phyloP scores from a whole-genome alignment of 2,113 vertebrate genomes.

The Probosciger aterrimus region DNA sequence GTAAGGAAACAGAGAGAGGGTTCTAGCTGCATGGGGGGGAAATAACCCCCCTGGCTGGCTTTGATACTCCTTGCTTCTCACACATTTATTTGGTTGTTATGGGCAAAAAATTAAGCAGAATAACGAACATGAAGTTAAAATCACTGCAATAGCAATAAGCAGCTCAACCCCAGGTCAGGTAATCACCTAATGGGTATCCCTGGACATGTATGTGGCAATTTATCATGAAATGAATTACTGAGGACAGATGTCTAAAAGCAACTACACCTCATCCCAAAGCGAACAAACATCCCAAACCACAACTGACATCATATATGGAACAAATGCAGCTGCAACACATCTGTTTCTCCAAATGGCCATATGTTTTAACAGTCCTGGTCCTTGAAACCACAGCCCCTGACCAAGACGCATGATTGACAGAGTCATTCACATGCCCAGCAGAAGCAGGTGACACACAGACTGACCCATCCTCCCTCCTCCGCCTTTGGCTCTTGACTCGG shows the following conservation, averaged over 20 bases:
- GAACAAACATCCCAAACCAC: not conserved
- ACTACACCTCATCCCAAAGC: not conserved
- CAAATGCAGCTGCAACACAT: not conserved
- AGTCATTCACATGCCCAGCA: not conserved
- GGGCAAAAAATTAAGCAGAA: not conserved
- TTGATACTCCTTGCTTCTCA: not conserved
- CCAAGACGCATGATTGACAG: not conserved
- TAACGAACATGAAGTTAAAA: not conserved
- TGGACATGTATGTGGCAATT: not conserved
- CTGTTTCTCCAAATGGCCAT: not conserved
- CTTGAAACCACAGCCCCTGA: not conserved
- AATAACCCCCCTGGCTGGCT: not conserved
- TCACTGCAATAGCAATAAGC: not conserved
- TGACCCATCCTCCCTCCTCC: not conserved
- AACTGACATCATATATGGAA: not conserved
- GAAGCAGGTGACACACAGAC: not conserved
- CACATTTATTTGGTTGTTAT: not conserved
- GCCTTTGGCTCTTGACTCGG: accelerated
- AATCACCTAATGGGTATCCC: not conserved
- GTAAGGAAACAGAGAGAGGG: not conserved
- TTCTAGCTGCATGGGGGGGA: not conserved
- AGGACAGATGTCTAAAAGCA: not conserved
- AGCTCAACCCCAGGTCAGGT: not conserved
- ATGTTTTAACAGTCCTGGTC: not conserved
- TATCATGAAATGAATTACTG: not conserved